These are phyloP conservation scores for Speoplatyrhinus poulsoni DNA, from an alignment of 2,113 vertebrate genomes.

Conservation along the genomic window DNA sequence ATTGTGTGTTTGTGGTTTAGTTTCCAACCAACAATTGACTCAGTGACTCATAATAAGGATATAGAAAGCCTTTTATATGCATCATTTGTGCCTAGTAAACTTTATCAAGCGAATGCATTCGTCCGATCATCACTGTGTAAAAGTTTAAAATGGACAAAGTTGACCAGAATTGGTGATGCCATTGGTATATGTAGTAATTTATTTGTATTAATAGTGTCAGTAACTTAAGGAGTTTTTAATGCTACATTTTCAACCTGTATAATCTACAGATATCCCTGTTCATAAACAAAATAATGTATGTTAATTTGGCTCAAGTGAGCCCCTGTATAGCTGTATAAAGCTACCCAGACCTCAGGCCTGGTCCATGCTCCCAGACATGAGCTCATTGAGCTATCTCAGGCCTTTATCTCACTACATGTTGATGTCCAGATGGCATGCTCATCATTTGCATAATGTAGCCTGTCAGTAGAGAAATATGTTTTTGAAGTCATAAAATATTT, in stretches of 20 bases:
- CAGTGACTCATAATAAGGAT: constrained; percentile 30
- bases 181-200: no score
- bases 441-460: constrained; percentile 30
- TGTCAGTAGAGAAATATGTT: constrained; percentile 45
- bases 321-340: constrained; percentile 20
- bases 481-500: constrained; percentile 39
- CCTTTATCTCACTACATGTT: constrained; percentile 46
- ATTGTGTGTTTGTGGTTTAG: constrained; percentile 22
- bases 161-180: not conserved
- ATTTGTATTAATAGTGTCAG: no score
- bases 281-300: no score
- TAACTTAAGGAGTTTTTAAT: no score
- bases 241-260: no score
- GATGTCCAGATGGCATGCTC: constrained; percentile 50
- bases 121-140: not conserved
- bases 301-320: constrained; percentile 1
- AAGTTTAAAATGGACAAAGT: not conserved
- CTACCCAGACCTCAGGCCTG: constrained; percentile 23
- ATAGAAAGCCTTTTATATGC: constrained; percentile 4
- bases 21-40: constrained; percentile 28
- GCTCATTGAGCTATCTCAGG: constrained; percentile 47
- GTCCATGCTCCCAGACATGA: constrained; percentile 41
- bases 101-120: not conserved
- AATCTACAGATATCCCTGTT: no score
- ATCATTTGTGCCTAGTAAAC: constrained; percentile 22